A percentile compares a stretch with the other conserved stretches of the same genome.
phyloP scores from a whole-genome alignment of 2,797 vertebrate species.

The Chromobotia macracanthus region DNA sequence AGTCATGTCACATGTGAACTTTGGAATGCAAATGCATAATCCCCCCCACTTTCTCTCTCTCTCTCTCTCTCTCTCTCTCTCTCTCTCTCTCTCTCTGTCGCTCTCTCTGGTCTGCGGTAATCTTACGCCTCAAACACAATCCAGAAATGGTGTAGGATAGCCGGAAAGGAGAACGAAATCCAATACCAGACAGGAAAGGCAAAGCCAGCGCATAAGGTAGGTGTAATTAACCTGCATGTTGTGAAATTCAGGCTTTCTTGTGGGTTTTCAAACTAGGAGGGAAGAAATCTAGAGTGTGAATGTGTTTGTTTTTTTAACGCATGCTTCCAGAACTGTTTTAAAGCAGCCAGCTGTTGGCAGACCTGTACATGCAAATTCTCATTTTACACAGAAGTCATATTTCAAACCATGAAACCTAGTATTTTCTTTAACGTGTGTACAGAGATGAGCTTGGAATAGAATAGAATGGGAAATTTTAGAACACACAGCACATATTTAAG shows the following conservation, averaged over 20 bases:
- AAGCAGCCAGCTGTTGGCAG: slow-evolving; percentile 37
- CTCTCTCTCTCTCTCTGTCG: slow-evolving; percentile 56
- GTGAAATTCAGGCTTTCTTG: slow-evolving; percentile 10
- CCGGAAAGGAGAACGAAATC: slow-evolving; percentile 63
- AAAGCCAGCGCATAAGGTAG: slow-evolving; percentile 68
- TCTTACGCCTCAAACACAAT: slow-evolving; percentile 63
- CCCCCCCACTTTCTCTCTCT: too few relatives aligned
- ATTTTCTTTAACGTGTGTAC: slow-evolving; percentile 11
- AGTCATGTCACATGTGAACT: slow-evolving; percentile 65
- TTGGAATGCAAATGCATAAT: slow-evolving; percentile 77
- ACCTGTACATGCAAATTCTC: slow-evolving; percentile 9
- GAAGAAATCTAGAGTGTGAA: slow-evolving; percentile 32
- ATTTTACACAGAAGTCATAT: background rate
- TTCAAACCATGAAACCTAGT: background rate
- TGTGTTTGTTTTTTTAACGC: slow-evolving; percentile 51
- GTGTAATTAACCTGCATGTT: slow-evolving; percentile 38
- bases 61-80: slow-evolving; percentile 55
- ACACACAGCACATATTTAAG: background rate
- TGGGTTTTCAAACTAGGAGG: slow-evolving; percentile 34
- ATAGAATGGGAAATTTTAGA: slow-evolving; percentile 15
- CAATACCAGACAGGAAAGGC: slow-evolving; percentile 55
- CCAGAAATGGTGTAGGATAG: slow-evolving; percentile 73
- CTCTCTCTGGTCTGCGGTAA: slow-evolving; percentile 64
- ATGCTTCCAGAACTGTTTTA: slow-evolving; percentile 55
- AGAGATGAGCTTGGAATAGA: slow-evolving; percentile 1